Conservation (phyloP, 2,797 vertebrate genomes). For the Coendou prehensilis region DNA sequence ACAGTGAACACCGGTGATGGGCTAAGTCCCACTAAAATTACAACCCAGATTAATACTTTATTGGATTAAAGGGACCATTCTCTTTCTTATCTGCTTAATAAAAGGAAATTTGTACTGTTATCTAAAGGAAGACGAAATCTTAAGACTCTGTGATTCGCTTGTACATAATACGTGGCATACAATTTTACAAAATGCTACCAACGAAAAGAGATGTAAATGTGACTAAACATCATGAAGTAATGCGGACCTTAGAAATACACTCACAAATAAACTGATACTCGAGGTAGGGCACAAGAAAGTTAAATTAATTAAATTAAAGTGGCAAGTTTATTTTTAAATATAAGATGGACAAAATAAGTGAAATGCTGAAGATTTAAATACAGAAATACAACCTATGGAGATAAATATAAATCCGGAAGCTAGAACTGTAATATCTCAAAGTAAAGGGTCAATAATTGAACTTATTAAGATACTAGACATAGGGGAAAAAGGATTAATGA, state of each 20-base stretch:
- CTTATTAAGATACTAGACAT: background rate
- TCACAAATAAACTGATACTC: background rate
- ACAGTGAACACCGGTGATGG: background rate
- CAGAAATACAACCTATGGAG: background rate
- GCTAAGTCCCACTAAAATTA: background rate
- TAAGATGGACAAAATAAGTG: background rate
- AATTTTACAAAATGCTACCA: background rate
- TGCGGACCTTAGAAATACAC: background rate
- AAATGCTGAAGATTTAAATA: background rate
- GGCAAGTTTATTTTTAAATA: background rate
- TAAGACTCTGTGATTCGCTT: background rate
- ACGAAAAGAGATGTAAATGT: background rate
- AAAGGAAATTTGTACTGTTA: background rate
- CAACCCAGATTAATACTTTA: background rate
- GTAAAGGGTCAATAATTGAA: background rate
- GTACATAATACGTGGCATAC: background rate
- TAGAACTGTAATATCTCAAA: background rate
- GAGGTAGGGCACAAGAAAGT: background rate
- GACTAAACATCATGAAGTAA: background rate
- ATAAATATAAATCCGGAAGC: background rate
- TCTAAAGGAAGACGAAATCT: accelerated
- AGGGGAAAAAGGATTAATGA: background rate
- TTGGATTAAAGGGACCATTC: background rate
- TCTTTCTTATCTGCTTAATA: background rate
- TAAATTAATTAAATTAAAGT: background rate